Conservation (phyloP, 2,888 invertebrate genomes). For the Exocentrus adspersus region DNA sequence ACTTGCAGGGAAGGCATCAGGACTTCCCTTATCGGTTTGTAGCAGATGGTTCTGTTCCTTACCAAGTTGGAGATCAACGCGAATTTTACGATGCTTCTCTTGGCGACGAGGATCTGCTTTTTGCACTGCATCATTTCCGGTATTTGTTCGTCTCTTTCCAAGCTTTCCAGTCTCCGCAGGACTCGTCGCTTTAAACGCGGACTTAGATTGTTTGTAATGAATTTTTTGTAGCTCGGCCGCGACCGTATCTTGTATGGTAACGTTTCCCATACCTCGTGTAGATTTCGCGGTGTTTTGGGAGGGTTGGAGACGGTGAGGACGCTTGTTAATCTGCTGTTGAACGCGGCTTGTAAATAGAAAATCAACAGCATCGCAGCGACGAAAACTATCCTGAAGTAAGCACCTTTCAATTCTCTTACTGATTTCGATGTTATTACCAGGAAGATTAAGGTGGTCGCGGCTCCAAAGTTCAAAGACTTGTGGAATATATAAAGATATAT, state of each 20-base stretch:
- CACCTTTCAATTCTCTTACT: not conserved
- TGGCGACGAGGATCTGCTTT: not conserved
- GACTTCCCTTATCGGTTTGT: slow-evolving; percentile 5
- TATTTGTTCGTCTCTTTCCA: not conserved
- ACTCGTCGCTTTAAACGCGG: not conserved
- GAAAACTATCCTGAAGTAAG: slow-evolving; percentile 4
- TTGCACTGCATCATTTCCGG: not conserved
- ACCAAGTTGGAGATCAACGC: not conserved
- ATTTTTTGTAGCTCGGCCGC: not conserved
- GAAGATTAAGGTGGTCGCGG: not conserved
- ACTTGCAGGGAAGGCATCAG: not conserved
- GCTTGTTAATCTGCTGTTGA: slow-evolving; percentile 7
- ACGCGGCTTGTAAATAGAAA: slow-evolving; percentile 1
- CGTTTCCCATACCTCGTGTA: not conserved
- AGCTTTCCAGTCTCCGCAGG: not conserved
- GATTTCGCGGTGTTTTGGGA: not conserved
- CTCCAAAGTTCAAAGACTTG: not conserved
- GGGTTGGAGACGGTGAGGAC: not conserved
- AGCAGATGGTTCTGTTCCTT: not conserved
- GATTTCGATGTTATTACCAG: slow-evolving; percentile 1
- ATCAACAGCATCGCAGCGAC: not conserved
- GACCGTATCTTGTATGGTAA: not conserved
- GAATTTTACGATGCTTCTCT: not conserved
- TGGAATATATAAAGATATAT: not conserved
- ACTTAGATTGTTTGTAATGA: not conserved